Evolutionary conservation across 1,140 invertebrate genomes (phyloP).

Genomic region (Leptinotarsa texana): DNA sequence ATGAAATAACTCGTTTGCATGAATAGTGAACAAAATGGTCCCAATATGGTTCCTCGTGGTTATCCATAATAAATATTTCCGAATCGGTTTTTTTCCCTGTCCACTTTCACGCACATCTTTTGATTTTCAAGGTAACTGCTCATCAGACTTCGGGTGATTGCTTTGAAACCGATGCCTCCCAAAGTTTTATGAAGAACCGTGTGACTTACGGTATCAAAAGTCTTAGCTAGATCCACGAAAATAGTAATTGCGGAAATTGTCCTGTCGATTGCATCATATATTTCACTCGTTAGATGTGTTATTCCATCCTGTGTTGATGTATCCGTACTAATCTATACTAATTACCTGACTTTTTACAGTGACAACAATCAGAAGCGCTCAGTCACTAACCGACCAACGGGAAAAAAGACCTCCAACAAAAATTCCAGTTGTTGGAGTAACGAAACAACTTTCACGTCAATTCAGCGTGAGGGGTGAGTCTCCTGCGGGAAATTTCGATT

Average conservation of each 20-base stretch:
- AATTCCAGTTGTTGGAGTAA: not conserved
- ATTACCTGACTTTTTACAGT: slow-evolving; percentile 8
- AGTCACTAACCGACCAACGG: slow-evolving; percentile 1
- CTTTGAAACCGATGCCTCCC: too few species aligned
- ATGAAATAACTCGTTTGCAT: too few species aligned
- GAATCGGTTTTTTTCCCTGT: too few species aligned
- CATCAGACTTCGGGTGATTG: too few species aligned
- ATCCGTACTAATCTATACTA: not conserved
- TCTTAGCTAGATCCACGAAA: too few species aligned
- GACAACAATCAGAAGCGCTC: slow-evolving; percentile 16
- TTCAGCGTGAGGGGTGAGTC: slow-evolving; percentile 32
- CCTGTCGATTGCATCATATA: not conserved
- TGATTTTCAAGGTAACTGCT: too few species aligned
- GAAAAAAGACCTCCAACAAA: not conserved
- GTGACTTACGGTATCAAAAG: too few species aligned
- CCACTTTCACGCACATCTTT: too few species aligned
- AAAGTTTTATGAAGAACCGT: too few species aligned
- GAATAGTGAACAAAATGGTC: too few species aligned
- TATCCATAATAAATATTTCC: too few species aligned
- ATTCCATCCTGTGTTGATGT: not conserved
- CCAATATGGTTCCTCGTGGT: too few species aligned
- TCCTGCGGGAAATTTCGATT: slow-evolving; percentile 20
- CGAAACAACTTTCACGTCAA: slow-evolving; percentile 34
- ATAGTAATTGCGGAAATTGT: not conserved
- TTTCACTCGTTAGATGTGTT: not conserved